Evolutionary conservation across 2,888 invertebrate species (phyloP).

Genomic region (Gisinianus flammeolus): DNA sequence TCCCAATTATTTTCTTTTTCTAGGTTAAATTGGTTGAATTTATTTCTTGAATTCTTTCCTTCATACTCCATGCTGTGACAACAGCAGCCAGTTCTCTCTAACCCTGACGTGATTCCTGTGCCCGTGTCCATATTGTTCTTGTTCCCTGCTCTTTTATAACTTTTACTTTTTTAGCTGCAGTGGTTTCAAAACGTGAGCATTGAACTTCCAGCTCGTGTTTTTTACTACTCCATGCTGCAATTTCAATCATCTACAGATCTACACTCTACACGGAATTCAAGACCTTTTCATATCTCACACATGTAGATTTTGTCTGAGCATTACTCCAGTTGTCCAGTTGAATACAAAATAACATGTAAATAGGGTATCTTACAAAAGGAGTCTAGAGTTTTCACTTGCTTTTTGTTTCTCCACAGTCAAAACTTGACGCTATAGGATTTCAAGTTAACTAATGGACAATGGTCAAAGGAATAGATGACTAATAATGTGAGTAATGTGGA

Average conservation of each 20-base stretch:
- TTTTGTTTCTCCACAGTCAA: not conserved
- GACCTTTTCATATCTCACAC: too few relatives aligned
- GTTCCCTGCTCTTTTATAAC: too few relatives aligned
- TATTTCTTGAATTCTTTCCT: not conserved
- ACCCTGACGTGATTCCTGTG: not conserved
- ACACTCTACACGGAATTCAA: too few relatives aligned
- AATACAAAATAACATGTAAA: too few relatives aligned
- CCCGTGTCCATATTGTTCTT: not conserved
- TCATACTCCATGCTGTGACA: not conserved
- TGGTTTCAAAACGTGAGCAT: not conserved
- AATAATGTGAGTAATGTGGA: not conserved
- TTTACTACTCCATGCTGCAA: not conserved
- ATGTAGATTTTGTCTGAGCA: too few relatives aligned
- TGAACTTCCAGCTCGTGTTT: not conserved
- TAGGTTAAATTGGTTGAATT: not conserved
- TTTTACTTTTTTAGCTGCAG: not conserved
- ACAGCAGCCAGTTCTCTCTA: not conserved
- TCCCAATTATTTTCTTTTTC: not conserved
- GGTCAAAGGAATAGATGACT: not conserved
- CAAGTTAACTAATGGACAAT: not conserved
- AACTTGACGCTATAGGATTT: not conserved
- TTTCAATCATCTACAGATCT: not conserved
- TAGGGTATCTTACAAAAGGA: not conserved
- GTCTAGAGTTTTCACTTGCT: not conserved
- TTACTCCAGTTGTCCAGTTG: too few relatives aligned